Evolutionary conservation across 2,888 invertebrate genomes (phyloP).

Genomic region (Drosophila prostipennis): DNA sequence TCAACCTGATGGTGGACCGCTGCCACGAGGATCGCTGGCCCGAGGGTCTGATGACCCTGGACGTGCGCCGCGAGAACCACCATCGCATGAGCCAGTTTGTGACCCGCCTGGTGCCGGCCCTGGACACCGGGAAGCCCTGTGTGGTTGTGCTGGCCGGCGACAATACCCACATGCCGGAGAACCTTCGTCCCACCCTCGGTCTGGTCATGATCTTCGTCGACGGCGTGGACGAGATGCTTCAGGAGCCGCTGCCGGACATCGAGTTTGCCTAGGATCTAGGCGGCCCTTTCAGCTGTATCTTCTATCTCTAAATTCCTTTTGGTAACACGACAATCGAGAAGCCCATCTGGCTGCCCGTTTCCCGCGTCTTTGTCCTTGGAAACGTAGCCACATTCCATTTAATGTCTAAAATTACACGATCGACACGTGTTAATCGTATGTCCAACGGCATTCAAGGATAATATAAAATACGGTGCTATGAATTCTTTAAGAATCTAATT

Average conservation of each 20-base stretch:
- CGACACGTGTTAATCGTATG: neutral
- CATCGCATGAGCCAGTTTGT: conserved; percentile 47
- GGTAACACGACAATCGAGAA: neutral
- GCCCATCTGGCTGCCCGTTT: neutral
- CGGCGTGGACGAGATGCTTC: conserved; percentile 51
- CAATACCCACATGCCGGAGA: conserved; percentile 62
- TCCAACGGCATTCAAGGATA: neutral
- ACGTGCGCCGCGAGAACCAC: conserved; percentile 54
- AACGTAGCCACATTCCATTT: neutral
- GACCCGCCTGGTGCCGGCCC: conserved; percentile 44
- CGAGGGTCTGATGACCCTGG: conserved; percentile 49
- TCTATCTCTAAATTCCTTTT: conserved; percentile 30
- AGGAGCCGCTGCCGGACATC: conserved; percentile 2
- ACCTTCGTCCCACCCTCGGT: conserved; percentile 51
- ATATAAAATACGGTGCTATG: too few species aligned
- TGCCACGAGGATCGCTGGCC: conserved; percentile 66
- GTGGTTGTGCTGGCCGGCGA: conserved; percentile 52
- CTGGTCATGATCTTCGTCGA: conserved; percentile 60
- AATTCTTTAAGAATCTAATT: too few species aligned
- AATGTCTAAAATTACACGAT: conserved; percentile 21
- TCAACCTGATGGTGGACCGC: conserved; percentile 49
- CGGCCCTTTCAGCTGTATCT: neutral
- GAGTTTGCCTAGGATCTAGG: neutral
- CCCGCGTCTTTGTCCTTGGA: neutral
- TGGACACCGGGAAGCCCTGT: conserved; percentile 47